These are phyloP conservation scores for Oplegnathus fasciatus DNA, from an alignment of 2,113 vertebrate species.

Conservation along the genomic window DNA sequence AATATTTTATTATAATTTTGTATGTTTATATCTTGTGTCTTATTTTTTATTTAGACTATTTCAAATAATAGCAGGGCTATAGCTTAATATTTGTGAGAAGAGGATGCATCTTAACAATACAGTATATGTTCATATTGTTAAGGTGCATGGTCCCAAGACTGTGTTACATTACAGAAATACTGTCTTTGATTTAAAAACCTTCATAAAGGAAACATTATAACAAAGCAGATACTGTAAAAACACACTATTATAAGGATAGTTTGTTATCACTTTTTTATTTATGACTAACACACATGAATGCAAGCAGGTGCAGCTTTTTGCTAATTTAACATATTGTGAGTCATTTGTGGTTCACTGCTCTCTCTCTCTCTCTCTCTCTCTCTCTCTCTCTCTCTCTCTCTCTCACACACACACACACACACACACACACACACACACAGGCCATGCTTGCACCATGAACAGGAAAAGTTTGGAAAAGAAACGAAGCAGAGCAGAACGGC, in stretches of 20 bases:
- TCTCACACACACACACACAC: background rate
- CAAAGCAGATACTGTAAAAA: background rate
- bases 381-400: background rate
- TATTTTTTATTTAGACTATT: no score
- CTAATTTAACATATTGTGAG: slow-evolving; percentile 73
- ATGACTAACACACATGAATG: slow-evolving; percentile 9
- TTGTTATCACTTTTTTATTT: background rate
- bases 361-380: background rate
- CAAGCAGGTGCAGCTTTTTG: slow-evolving; percentile 61
- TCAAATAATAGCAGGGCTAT: no score
- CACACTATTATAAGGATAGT: background rate
- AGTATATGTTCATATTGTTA: no score
- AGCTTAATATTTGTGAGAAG: no score
- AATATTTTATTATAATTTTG: no score
- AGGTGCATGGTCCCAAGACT: no score
- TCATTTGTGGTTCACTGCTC: slow-evolving; percentile 56
- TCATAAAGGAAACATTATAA: background rate
- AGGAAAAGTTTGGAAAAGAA: slow-evolving; percentile 63
- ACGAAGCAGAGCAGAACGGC: slow-evolving; percentile 64
- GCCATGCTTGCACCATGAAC: background rate
- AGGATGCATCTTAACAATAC: no score
- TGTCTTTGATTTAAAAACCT: background rate
- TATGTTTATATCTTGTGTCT: no score
- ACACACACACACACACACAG: slow-evolving; percentile 31
- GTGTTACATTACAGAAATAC: no score